Evolutionary conservation across 1,140 invertebrate species (phyloP), one percentile per base, ranked within the genome.

Genomic region (Phymorhynchus buccinoides): DNA sequence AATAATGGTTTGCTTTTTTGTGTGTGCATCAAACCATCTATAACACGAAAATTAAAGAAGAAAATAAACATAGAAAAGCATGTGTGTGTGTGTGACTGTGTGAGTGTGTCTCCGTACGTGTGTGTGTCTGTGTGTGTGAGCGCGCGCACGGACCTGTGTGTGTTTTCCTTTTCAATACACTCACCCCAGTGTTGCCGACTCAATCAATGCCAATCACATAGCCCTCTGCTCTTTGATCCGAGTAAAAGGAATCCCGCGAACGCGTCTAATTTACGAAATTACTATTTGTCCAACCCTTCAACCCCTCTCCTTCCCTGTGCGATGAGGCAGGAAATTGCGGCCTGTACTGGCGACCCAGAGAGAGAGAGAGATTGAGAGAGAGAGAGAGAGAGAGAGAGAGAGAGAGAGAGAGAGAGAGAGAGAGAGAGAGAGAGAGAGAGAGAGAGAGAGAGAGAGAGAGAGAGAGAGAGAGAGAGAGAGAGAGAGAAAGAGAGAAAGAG

Each of bases 181-280:
- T 39, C 32, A 14, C 3, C 41, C 44, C 27, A 44, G 42, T 79
- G 42, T 79, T 79, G 42, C 18, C 7, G 81, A 83, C 62, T 83
- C 81, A 83, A 83, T 83, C 81, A 83, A 83, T 83, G 81, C 66
- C 81, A 83, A 83, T 83, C 81, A 83, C 71, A 83, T 83, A 62
- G 42, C 62, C 32, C 62, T 42, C 81, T 32, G 16, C 14, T 62
- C 81, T 83, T 81, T 71, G 81, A 83, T 83, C 62, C 81, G 39
- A 18, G 62, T 83, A 83, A 83, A 83, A 83, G 81, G 81, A 83
- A 83, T 73, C 73, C 81, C 73, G 66, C 73, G 81, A 83, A 83
- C 73, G 66, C 81, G 52, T 73, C 66, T 83, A 83, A 83, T 83
- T 83, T 83, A 83, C 81, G 81, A 83, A 83, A 83, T 83, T 83